These are phyloP conservation scores for Orthosia incerta DNA, from an alignment of 2,888 invertebrate genomes.

Conservation along the genomic window DNA sequence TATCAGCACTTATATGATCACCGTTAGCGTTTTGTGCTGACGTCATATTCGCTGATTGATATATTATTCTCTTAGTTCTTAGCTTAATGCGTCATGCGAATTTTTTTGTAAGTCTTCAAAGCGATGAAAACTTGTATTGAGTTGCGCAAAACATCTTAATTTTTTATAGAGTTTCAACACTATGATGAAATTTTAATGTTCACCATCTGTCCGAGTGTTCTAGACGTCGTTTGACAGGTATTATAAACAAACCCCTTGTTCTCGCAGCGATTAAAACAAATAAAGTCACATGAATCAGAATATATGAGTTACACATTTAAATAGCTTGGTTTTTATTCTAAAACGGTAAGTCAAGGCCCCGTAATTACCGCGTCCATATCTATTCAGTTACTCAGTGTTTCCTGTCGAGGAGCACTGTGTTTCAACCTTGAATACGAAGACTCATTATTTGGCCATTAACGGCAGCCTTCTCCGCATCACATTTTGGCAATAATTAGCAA, in stretches of 20 bases:
- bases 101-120: conserved; percentile 30
- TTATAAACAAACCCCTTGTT: conserved; percentile 33
- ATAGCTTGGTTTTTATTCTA: conserved; percentile 86
- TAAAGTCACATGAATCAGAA: conserved; percentile 46
- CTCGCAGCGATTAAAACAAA: conserved; percentile 36
- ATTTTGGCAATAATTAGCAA: conserved; percentile 84
- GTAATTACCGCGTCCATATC: conserved; percentile 88
- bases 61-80: conserved; percentile 49
- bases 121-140: conserved; percentile 8
- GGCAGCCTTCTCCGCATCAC: conserved; percentile 82
- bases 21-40: conserved; percentile 71
- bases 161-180: conserved; percentile 19
- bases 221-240: conserved; percentile 16
- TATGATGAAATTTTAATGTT: conserved; percentile 24
- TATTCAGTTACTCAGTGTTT: conserved; percentile 87
- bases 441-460: conserved; percentile 88
- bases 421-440: conserved; percentile 85
- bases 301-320: conserved; percentile 77
- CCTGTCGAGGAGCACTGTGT: conserved; percentile 84
- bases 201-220: conserved; percentile 8
- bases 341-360: conserved; percentile 89
- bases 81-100: conserved; percentile 56
- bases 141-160: conserved; percentile 9
- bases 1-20: conserved; percentile 66
- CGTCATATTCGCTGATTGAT: conserved; percentile 66